These are phyloP conservation scores for Laticauda colubrina DNA, from an alignment of 2,113 vertebrate species.

Conservation along the genomic window DNA sequence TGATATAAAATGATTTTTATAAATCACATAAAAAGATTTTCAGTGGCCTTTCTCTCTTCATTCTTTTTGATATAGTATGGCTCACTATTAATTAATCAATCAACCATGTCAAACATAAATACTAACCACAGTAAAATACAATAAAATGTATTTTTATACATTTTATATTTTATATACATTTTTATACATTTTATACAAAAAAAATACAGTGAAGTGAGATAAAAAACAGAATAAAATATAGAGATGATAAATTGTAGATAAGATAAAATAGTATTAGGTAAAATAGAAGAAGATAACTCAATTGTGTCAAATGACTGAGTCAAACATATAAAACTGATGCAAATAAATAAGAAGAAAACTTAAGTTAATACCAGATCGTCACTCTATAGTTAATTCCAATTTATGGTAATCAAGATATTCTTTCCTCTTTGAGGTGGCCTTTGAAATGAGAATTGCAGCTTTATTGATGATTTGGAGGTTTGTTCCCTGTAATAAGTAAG, in stretches of 20 bases:
- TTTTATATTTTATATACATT: no score
- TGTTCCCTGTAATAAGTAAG: no score
- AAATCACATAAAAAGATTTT: neutral
- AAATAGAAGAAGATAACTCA: neutral
- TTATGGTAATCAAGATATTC: no score
- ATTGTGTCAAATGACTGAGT: no score
- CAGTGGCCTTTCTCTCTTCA: neutral
- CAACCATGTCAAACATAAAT: neutral
- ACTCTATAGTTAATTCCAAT: no score
- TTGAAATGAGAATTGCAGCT: no score
- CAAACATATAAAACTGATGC: no score
- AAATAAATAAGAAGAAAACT: no score
- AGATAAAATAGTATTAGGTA: neutral
- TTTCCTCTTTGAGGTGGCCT: no score
- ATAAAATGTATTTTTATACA: neutral
- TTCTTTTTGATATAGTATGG: neutral
- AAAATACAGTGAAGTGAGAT: neutral
- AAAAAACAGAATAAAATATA: neutral
- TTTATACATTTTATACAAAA: no score
- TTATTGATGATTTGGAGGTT: no score
- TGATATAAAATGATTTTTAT: neutral
- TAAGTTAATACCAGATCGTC: no score
- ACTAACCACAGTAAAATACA: neutral
- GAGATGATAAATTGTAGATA: neutral
- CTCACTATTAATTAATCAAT: neutral